Evolutionary conservation across 2,113 vertebrate genomes (phyloP).

Genomic region (Centropristis striata): DNA sequence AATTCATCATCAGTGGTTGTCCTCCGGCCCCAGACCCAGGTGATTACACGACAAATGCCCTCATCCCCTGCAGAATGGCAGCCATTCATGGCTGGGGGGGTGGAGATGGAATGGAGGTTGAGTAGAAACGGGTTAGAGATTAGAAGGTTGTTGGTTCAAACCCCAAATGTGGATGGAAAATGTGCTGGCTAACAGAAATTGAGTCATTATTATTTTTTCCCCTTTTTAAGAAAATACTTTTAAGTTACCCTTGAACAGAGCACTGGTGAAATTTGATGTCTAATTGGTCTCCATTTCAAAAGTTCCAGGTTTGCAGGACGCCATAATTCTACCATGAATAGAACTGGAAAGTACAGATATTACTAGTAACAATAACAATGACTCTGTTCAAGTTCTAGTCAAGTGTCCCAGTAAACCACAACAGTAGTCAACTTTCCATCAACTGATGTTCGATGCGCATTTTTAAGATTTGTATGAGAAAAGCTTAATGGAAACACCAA

Average conservation of each 20-base stretch:
- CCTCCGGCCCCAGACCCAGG: conserved; percentile 82
- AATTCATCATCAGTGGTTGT: conserved; percentile 88
- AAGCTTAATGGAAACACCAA: too few relatives aligned
- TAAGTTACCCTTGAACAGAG: not conserved
- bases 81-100: conserved; percentile 6
- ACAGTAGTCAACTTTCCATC: too few relatives aligned
- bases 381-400: too few relatives aligned
- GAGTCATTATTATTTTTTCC: not conserved
- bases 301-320: not conserved
- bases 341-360: not conserved
- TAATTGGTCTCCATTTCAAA: not conserved
- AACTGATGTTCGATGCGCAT: too few relatives aligned
- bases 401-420: not conserved
- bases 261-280: not conserved
- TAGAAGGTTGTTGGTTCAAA: not conserved
- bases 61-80: conserved; percentile 41
- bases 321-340: not conserved
- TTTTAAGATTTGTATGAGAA: too few relatives aligned
- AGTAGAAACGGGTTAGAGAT: not conserved
- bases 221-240: not conserved
- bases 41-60: conserved; percentile 74
- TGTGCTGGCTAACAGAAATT: not conserved
- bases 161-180: not conserved
- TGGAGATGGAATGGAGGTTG: not conserved
- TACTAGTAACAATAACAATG: too few relatives aligned